Base-by-base conservation (phyloP, 2,888 invertebrate species). In the Chorisops tibialis region DNA sequence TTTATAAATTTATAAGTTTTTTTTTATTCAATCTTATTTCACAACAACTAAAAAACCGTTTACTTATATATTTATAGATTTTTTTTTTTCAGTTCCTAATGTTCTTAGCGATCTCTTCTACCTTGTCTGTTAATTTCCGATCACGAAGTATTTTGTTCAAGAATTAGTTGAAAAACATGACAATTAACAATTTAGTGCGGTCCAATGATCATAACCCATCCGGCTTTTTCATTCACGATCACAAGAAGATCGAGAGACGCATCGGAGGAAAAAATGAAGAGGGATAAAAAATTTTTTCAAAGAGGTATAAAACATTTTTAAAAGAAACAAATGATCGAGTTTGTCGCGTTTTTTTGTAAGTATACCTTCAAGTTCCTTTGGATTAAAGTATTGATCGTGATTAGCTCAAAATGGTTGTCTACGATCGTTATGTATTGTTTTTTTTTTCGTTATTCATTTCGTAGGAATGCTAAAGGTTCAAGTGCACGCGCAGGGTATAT, bases 161-260 rank as follows among this genome's bases (percentile, higher is more conserved):
- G 47, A 59, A 62, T 64, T 61, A 64, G 59, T 45, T 62, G 59
- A 54, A 62, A 64, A 64, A 64, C 64, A 64, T 64, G 64, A 64
- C 64, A 64, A 64, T 64, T 64, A 64, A 62, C 64, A 62, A 62
- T 64, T 64, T 64, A 64, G 52, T 64, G 64, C 54, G 56, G 59
- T 64, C 59, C 45, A 51, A 24, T 39, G 63, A 59, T 58, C 41
- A 35, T 38, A 45, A 39, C 38, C 52, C 38, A 38, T 52, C 52
- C 52, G 52, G 39, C 21, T 6, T 30, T 30, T 30, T 43, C 43
- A 56, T 56, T 43, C 30, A 14, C 16, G 41, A 41, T 41, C 41
- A 18, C 45, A n/a, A 16, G 45, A 45, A 18, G 18, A 45, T 45
- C 16, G 19, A 18, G 45, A 45, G 16, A 19, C 19, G 45, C 39